Base-by-base conservation (phyloP, 2,113 vertebrate genomes). In the Diadophis punctatus region DNA sequence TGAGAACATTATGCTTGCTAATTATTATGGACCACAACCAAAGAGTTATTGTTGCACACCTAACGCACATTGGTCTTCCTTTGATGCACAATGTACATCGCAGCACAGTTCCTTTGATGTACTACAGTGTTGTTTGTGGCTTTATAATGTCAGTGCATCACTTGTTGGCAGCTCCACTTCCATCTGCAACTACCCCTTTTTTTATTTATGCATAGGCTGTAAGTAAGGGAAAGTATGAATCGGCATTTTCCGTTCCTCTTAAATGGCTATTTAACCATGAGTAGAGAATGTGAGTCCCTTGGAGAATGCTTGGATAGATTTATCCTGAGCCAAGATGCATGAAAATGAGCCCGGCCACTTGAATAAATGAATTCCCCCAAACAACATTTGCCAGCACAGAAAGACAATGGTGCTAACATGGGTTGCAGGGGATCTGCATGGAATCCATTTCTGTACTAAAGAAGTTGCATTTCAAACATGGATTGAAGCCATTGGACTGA, bases 201-300 rank as follows among this genome's bases (percentile, higher is more conserved):
- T 49, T 90, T 68, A 63, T 89, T 52, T 93, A 87, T 93, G 80
- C 80, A 48, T 90, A 25, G 88, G 48, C 80, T 53, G 49, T 87
- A 90, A 90, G 68, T 87, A 90, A 90, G 52, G 43, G 86, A 48
- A 58, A 86, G 51, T 90, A 93, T 90, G 80, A 87, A 16, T 18
- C 52, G 48, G 34, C 34, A 43, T 34, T 90, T 10, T 86, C 89
- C 30, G 23, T 92, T 90, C 92, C 86, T 56, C 56, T 63, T 86
- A 53, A 86, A 93, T 90, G 51, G n/a, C 84, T 46, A n/a, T 84
- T 93, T 93, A 93, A 90, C 85, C 34, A 52, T 14, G 53, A 84
- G 12, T 27, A 48, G 60, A 39, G 39, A 48, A 55, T 51, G 55
- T 53, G 48, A 60, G 10, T 34, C 56, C 80, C 56, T 93, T 34